Base-by-base conservation (phyloP, 2,888 invertebrate genomes). In the Hemaris fuciformis region DNA sequence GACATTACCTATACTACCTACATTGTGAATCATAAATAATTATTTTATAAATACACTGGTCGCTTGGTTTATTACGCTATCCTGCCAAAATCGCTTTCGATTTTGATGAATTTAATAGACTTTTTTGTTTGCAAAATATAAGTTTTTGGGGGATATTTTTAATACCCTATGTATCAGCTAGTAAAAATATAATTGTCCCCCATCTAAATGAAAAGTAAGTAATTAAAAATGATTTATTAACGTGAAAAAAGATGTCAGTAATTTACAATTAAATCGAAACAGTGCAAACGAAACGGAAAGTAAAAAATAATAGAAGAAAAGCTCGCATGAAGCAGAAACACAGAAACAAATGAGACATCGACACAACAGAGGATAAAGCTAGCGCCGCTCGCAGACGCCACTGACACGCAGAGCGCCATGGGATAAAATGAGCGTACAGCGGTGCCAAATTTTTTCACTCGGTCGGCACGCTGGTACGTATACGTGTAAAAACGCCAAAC, bases 391-490 rank as follows among this genome's bases (percentile, higher is more conserved):
- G 65, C 65, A 72, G 68, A 79, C 79, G 78, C 84, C 83, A 83
- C 77, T 76, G 78, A 71, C 78, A 78, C 72, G 69, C 69, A 68
- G 74, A 83, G 86, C 86, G 88, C 86, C 85, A 80, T 77, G 42
- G 57, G 71, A 80, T 76, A 80, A 79, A 84, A 82, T 76, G 76
- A 81, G 78, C 70, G 68, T 34, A 73, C 72, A 76, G 64, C 70
- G 72, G 66, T 90, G 91, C 90, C 91, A 91, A 91, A 81, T 83
- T 86, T 88, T 85, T 85, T 83, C 79, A 78, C 70, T 72, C 77
- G 70, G 64, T 66, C 74, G 68, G 68, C 75, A 76, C 76, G 75
- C 78, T 75, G 74, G 76, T 75, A 69, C 76, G 74, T 82, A 79
- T 80, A 79, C 79, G 79, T 81, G 78, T 75, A 69, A 75, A 80